Percentiles rank a stretch among this genome's conserved stretches.
phyloP scores from a whole-genome alignment of 2,888 invertebrate species.

The Nomada goodeniana region DNA sequence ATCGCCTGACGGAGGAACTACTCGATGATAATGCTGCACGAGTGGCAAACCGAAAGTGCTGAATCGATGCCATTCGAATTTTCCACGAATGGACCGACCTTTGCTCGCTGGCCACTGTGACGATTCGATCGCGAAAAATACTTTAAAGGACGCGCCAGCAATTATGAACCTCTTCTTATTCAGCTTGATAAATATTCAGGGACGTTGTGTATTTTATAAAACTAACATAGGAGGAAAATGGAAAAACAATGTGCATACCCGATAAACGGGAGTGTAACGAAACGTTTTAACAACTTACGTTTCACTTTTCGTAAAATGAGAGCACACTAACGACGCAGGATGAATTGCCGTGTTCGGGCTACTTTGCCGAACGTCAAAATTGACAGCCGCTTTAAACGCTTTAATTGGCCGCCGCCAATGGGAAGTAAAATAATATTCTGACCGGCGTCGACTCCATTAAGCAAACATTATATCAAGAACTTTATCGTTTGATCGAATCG shows the following conservation, averaged over 20 bases:
- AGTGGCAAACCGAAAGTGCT: background rate
- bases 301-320: background rate
- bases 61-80: background rate
- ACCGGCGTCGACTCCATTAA: conserved; percentile 2
- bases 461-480: conserved; percentile 25
- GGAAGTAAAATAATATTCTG: conserved; percentile 24
- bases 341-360: background rate
- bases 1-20: conserved; percentile 39
- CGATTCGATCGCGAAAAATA: conserved; percentile 11
- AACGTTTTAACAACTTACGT: conserved; percentile 3
- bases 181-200: background rate
- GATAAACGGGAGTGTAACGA: background rate
- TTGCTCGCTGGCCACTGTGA: background rate
- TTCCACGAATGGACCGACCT: background rate
- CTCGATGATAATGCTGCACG: background rate
- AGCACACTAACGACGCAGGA: background rate
- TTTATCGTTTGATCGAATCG: conserved; percentile 27
- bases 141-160: conserved; percentile 21
- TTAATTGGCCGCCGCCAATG: conserved; percentile 30
- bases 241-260: too few species aligned
- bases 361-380: background rate
- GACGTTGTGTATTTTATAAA: background rate
- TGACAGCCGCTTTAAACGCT: background rate
- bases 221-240: background rate
- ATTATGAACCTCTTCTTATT: conserved; percentile 24